Base-by-base conservation (phyloP, 2,797 vertebrate species). In the Erethizon dorsatum region DNA sequence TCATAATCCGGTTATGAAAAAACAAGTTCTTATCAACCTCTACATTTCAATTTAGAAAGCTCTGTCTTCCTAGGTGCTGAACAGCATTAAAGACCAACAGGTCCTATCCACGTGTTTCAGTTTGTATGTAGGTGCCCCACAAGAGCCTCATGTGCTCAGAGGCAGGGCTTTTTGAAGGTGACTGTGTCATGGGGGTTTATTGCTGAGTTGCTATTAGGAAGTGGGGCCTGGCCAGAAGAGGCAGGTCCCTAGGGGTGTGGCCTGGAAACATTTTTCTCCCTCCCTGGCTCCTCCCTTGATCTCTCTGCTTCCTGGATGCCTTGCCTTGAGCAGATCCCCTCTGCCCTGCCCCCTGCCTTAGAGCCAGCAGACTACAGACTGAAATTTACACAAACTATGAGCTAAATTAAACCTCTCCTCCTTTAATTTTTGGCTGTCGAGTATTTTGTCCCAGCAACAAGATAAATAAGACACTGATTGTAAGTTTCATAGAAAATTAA, bases 401-500 rank as follows among this genome's bases (percentile, higher is more conserved):
- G 73, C 45, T 50, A 50, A 50, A 50, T 17, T 77, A 47, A 50
- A 50, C 73, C 12, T 77, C 73, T 75, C 37, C 73, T 75, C 37
- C 69, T 77, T 47, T 31, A 47, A 77, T 77, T 77, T 77, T 50
- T 77, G 26, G 73, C 73, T 50, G 26, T 28, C 45, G 3, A 77
- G 73, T 77, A 75, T 77, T 77, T 77, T 50, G 26, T 77, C 24
- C 45, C 26, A 77, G 45, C 13, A 77, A 50, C 6, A 4, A 28
- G 73, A 28, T 77, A 47, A 77, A 41, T 41, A 41, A 77, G 73
- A 77, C 26, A 77, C 11, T 52, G 31, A 15, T 89, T 96, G 0
- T 73, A 88, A 71, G 41, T 90, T 37, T 91, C 83, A 83, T 33
- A 77, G 6, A 13, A 96, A 97, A 96, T 93, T 95, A 78, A 91